A percentile compares a stretch with the other conserved stretches of the same genome.
Evolutionary conservation across 1,140 invertebrate genomes (phyloP).

Genomic region (Brachionus calyciflorus): DNA sequence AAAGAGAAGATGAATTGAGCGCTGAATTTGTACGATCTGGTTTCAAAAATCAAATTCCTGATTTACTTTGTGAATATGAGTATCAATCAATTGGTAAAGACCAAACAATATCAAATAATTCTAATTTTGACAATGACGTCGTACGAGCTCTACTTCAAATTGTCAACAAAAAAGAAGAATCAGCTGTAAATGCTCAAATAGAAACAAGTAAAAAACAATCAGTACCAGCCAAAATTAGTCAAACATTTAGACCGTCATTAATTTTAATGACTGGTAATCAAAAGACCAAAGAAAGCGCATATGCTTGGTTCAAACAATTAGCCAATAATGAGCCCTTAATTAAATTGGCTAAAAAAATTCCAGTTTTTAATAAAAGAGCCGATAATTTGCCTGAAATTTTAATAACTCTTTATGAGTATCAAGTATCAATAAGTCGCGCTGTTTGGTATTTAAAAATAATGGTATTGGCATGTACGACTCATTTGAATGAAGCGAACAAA

Average conservation of each 20-base stretch:
- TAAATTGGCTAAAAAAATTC: conserved; percentile 46
- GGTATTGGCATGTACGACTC: conserved; percentile 31
- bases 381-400: conserved; percentile 45
- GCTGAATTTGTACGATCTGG: conserved; percentile 20
- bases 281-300: conserved; percentile 44
- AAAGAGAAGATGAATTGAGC: conserved; percentile 36
- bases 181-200: background rate
- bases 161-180: conserved; percentile 40
- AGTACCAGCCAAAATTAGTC: background rate
- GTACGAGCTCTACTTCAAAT: background rate
- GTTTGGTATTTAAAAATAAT: conserved; percentile 46
- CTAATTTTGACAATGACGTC: conserved; percentile 36
- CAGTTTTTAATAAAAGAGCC: conserved; percentile 40
- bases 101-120: conserved; percentile 13
- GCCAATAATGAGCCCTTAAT: conserved; percentile 39
- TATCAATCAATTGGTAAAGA: conserved; percentile 36
- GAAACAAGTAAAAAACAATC: conserved; percentile 41
- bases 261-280: conserved; percentile 42
- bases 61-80: conserved; percentile 35
- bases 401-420: conserved; percentile 40
- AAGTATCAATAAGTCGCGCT: conserved; percentile 27
- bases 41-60: conserved; percentile 26
- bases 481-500: conserved; percentile 25
- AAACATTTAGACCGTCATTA: conserved; percentile 38
- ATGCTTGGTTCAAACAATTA: conserved; percentile 45